Base-by-base conservation (phyloP, 2,113 vertebrate genomes). In the Lagopus leucura region DNA sequence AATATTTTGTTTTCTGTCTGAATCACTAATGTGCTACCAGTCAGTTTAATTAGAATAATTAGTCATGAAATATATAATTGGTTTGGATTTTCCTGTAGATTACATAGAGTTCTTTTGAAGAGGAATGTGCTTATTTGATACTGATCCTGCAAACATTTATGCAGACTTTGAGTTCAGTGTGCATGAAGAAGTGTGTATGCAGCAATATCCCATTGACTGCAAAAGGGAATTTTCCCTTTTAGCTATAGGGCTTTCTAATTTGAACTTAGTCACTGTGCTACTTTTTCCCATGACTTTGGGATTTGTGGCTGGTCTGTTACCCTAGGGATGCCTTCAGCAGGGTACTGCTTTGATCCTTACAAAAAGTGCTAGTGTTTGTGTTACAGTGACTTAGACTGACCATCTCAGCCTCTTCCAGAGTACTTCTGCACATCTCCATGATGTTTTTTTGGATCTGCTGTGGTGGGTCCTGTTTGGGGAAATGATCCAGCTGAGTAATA, bases 31-130 rank as follows among this genome's bases (percentile, higher is more conserved):
- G 76, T 61, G 52, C 93, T 94, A 86, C 82, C 73, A 97, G 91
- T 88, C 89, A 92, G 82, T 94, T 92, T 96, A 91, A 95, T 97
- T 95, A 94, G 88, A 91, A 97, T 96, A 92, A 97, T 96, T 96
- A 94, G 70, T 92, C 82, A 90, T 88, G 82, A 92, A 84, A 95
- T 92, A 90, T 81, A 69, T 92, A 95, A 95, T 93, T 93, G 80
- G 72, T 90, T 61, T 83, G 79, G 91, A 75, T 90, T 77, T 94
- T 88, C 15, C 43, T 77, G 69, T 60, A 91, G 71, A 82, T 87
- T 94, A 66, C 80, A 88, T 19, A 66, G 90, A 94, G 76, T 55
- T 90, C 73, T 95, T 88, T 88, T 91, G 91, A 91, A 88, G 72
- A 89, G 82, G 69, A 90, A 60, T 67, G 40, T 86, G 72, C 85